These are phyloP conservation scores for Anguilla anguilla DNA, from an alignment of 2,797 vertebrate species.

Conservation along the genomic window DNA sequence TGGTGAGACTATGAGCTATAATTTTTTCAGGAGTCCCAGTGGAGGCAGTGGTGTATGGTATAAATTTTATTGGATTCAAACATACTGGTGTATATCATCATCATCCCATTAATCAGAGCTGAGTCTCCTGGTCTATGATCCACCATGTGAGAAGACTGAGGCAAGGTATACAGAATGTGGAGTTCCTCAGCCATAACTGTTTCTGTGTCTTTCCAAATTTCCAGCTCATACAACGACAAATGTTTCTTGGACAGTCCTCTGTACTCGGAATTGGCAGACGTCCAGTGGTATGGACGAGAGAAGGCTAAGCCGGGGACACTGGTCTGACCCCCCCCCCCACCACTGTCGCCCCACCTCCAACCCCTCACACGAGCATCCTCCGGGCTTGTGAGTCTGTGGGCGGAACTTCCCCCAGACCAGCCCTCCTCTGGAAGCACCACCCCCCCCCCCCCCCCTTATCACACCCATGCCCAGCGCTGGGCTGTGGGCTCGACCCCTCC, in stretches of 20 bases:
- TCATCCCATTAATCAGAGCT: background rate
- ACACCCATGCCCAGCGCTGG: background rate
- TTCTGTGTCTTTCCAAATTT: background rate
- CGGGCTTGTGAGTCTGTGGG: background rate
- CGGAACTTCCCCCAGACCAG: background rate
- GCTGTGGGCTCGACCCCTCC: background rate
- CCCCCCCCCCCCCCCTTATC: background rate
- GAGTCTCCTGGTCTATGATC: background rate
- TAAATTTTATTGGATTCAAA: background rate
- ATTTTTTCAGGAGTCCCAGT: background rate
- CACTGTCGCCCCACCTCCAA: conserved; percentile 22
- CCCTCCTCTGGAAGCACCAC: conserved; percentile 11
- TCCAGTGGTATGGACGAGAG: conserved; percentile 98
- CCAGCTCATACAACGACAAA: conserved; percentile 88
- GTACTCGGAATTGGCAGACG: conserved; percentile 92
- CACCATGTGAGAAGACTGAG: background rate
- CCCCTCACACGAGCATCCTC: background rate
- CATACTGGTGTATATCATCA: background rate
- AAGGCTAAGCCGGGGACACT: conserved; percentile 99
- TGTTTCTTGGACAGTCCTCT: conserved; percentile 92
- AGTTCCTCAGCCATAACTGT: background rate
- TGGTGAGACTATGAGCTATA: background rate
- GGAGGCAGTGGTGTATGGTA: background rate
- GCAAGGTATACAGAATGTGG: background rate
- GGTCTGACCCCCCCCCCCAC: conserved; percentile 78